These are phyloP conservation scores for Dasyurus viverrinus DNA, from an alignment of 2,113 vertebrate genomes.

Conservation along the genomic window DNA sequence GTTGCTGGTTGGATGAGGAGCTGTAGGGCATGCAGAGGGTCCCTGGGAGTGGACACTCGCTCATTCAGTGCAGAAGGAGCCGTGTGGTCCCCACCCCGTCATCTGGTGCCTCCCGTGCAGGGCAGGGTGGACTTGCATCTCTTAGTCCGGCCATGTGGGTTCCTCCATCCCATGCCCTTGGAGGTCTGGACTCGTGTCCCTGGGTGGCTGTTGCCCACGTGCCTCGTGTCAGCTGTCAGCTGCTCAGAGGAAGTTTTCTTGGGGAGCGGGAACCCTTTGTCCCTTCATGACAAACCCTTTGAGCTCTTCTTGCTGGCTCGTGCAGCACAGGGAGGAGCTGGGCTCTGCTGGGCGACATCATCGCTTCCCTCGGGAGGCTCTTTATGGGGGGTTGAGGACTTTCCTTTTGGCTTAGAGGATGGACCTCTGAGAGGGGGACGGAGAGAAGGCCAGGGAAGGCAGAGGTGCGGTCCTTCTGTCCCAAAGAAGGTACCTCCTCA, in stretches of 20 bases:
- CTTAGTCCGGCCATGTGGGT: not conserved
- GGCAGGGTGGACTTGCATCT: not conserved
- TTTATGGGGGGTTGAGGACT: not conserved
- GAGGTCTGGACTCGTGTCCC: not conserved
- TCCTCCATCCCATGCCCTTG: not conserved
- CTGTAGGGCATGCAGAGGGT: not conserved
- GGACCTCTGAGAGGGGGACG: not conserved
- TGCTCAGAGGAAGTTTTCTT: conserved; percentile 41
- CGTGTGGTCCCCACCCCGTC: not conserved
- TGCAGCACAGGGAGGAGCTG: too few relatives aligned
- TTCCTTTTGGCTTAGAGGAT: not conserved
- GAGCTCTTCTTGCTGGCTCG: not conserved
- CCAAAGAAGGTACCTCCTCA: not conserved
- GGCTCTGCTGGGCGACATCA: not conserved
- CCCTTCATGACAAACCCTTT: not conserved
- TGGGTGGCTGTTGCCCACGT: not conserved
- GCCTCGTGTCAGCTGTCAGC: conserved; percentile 44
- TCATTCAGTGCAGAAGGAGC: not conserved
- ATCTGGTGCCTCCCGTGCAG: not conserved
- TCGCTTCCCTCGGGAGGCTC: not conserved
- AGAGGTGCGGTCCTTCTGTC: not conserved
- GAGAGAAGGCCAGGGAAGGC: not conserved
- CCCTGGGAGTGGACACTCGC: not conserved
- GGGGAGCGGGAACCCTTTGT: not conserved
- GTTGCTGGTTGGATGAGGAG: not conserved